Conservation (phyloP, 2,888 invertebrate genomes). For the Oscheius onirici region DNA sequence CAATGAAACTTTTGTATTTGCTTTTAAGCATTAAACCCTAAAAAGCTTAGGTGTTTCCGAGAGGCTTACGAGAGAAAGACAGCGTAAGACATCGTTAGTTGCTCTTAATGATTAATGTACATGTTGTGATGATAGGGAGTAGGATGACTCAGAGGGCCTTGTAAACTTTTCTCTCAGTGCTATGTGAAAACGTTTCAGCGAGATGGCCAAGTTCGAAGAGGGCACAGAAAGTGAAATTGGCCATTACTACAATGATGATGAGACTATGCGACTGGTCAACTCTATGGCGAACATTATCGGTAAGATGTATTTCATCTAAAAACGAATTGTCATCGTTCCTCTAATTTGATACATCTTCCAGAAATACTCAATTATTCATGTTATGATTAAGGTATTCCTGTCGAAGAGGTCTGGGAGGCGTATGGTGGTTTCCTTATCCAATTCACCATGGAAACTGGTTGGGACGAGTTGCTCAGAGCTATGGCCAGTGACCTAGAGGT, state of each 20-base stretch:
- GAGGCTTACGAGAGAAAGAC: no score
- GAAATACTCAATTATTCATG: slow-evolving; percentile 3
- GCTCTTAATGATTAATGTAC: background rate
- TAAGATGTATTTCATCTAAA: slow-evolving; percentile 13
- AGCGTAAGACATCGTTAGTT: no score
- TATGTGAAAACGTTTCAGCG: slow-evolving; percentile 43
- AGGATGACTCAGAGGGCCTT: no score
- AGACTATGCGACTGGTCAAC: slow-evolving; percentile 66
- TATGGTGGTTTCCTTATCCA: slow-evolving; percentile 71
- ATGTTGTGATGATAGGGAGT: no score
- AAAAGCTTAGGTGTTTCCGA: no score
- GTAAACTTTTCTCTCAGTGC: no score
- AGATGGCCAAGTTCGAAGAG: slow-evolving; percentile 67
- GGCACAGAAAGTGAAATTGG: slow-evolving; percentile 67
- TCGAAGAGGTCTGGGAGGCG: slow-evolving; percentile 71
- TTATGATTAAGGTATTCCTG: slow-evolving; percentile 56
- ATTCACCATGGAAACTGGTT: slow-evolving; percentile 71
- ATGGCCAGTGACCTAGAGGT: slow-evolving; percentile 69
- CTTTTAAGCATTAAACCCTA: no score
- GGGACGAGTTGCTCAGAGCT: slow-evolving; percentile 69
- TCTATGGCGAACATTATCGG: slow-evolving; percentile 68
- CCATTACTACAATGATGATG: slow-evolving; percentile 68
- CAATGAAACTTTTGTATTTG: no score
- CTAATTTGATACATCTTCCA: background rate
- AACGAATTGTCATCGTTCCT: background rate